Evolutionary conservation across 1,140 invertebrate species (phyloP).

Genomic region (Drosophila santomea): DNA sequence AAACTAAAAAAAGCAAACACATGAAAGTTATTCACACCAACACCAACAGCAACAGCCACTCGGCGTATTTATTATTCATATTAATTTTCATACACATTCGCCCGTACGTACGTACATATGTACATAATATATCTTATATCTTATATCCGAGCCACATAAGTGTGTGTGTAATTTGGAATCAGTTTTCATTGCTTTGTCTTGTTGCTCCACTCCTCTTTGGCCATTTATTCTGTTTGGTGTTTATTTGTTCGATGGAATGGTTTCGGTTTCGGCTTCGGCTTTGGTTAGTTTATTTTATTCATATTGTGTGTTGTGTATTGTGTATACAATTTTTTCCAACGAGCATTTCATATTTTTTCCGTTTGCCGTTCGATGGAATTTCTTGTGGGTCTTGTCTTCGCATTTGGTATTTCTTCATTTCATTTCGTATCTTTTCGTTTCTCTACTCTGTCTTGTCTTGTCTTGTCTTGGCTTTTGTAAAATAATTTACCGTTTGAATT

Average conservation of each 20-base stretch:
- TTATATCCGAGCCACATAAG: background rate
- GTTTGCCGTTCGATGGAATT: constrained; percentile 40
- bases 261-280: constrained; percentile 31
- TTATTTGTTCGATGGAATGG: constrained; percentile 41
- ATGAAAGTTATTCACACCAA: constrained; percentile 48
- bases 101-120: constrained; percentile 8
- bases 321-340: constrained; percentile 42
- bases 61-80: constrained; percentile 47
- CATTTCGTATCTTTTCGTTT: constrained; percentile 37
- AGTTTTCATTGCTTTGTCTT: constrained; percentile 60
- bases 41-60: background rate
- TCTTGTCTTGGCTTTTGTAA: constrained; percentile 73
- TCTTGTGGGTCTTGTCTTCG: constrained; percentile 38
- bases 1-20: constrained; percentile 30
- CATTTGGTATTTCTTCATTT: constrained; percentile 35
- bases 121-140: constrained; percentile 20
- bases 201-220: constrained; percentile 26
- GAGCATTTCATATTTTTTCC: constrained; percentile 53
- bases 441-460: constrained; percentile 14
- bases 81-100: constrained; percentile 38
- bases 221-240: constrained; percentile 53
- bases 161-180: constrained; percentile 44
- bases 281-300: constrained; percentile 54
- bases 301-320: constrained; percentile 36
- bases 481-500: constrained; percentile 82